Conservation (phyloP, 2,888 invertebrate species). For the Caenorhabditis sp. region DNA sequence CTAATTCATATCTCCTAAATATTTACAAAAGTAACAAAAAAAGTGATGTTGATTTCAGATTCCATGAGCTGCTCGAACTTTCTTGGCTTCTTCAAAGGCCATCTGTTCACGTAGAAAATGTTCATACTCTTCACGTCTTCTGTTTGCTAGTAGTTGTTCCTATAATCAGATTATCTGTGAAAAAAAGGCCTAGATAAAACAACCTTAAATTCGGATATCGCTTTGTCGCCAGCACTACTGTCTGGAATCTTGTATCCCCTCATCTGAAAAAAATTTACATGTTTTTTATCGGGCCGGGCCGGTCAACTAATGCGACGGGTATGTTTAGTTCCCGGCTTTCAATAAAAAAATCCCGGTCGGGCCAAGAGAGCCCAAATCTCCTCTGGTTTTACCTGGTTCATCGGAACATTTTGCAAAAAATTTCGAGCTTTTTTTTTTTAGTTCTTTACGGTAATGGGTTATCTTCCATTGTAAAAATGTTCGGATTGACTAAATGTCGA, state of each 20-base stretch:
- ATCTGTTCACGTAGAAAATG: constrained; percentile 60
- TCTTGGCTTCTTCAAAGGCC: constrained; percentile 63
- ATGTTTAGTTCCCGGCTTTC: too few relatives aligned
- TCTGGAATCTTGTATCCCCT: constrained; percentile 61
- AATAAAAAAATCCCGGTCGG: too few relatives aligned
- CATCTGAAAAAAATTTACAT: constrained; percentile 54
- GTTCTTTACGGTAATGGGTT: too few relatives aligned
- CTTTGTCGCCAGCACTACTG: constrained; percentile 54
- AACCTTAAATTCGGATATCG: constrained; percentile 57
- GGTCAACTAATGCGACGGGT: too few relatives aligned
- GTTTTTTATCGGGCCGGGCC: too few relatives aligned
- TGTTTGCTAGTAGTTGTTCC: constrained; percentile 55
- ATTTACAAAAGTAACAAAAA: constrained; percentile 8
- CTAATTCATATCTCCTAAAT: background rate
- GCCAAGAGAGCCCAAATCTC: too few relatives aligned
- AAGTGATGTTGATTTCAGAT: constrained; percentile 13
- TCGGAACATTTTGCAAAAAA: too few relatives aligned
- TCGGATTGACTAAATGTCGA: too few relatives aligned
- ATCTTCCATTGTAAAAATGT: background rate
- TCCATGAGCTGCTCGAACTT: constrained; percentile 32
- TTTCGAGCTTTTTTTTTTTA: too few relatives aligned
- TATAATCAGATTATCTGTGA: constrained; percentile 10
- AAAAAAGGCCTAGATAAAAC: constrained; percentile 8
- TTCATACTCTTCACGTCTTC: constrained; percentile 63
- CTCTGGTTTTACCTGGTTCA: too few relatives aligned